Evolutionary conservation across 2,888 invertebrate species (phyloP).

Genomic region (Acrobasis consociella): DNA sequence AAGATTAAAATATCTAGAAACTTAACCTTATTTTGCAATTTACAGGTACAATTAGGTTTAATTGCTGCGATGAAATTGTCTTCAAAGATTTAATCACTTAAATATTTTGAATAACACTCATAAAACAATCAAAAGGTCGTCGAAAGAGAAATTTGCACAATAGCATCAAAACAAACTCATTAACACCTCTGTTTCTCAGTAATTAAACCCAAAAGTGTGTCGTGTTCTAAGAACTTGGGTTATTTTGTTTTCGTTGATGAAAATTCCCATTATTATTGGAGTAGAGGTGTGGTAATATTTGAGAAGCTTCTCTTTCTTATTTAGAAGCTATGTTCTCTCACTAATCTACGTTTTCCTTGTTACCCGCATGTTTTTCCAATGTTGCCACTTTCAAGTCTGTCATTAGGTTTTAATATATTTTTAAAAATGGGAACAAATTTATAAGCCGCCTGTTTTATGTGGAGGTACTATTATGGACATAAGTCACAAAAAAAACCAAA

Average conservation of each 20-base stretch:
- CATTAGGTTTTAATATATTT: no score
- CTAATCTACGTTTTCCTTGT: no score
- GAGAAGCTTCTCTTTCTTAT: no score
- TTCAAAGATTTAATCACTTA: neutral
- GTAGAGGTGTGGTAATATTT: no score
- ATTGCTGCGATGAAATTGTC: neutral
- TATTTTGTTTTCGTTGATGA: neutral
- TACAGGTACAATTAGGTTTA: neutral
- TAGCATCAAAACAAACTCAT: constrained; percentile 1
- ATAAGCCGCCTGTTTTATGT: no score
- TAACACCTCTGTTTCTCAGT: neutral
- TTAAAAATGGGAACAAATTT: no score
- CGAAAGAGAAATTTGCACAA: constrained; percentile 7
- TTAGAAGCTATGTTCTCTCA: no score
- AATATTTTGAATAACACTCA: neutral
- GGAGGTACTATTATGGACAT: no score
- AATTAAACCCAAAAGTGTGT: constrained; percentile 6
- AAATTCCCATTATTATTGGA: neutral
- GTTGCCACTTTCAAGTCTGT: no score
- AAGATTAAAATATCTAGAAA: no score
- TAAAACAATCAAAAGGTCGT: neutral
- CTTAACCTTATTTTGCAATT: neutral
- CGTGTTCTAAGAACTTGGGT: constrained; percentile 1
- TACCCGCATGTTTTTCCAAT: no score
- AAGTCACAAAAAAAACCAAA: no score